These are phyloP conservation scores for Actenoides lindsayi DNA, from an alignment of 2,113 vertebrate genomes.

Conservation along the genomic window DNA sequence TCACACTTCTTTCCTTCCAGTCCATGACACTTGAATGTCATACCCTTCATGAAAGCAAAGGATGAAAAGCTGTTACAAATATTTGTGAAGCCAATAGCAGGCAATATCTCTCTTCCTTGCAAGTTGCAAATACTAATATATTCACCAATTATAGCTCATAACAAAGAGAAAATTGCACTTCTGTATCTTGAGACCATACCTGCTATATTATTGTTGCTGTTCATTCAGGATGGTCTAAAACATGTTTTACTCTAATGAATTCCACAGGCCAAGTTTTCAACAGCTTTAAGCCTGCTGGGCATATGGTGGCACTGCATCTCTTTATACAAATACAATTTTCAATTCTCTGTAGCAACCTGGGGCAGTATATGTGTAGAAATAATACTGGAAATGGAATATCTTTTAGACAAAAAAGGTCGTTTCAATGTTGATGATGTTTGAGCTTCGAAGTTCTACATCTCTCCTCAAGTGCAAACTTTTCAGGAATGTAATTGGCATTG, in stretches of 20 bases:
- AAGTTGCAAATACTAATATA: conserved; percentile 61
- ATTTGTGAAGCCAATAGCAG: conserved; percentile 53
- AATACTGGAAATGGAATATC: conserved; percentile 7
- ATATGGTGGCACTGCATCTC: conserved; percentile 24
- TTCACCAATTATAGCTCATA: conserved; percentile 59
- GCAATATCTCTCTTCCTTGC: not conserved
- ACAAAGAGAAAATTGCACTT: conserved; percentile 59
- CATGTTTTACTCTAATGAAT: conserved; percentile 60
- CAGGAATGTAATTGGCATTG: not conserved
- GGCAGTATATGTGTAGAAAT: conserved; percentile 31
- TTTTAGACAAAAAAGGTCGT: conserved; percentile 34
- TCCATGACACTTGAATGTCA: conserved; percentile 25
- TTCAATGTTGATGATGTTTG: conserved; percentile 28
- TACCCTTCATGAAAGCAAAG: conserved; percentile 1
- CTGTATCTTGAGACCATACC: conserved; percentile 41
- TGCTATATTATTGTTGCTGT: conserved; percentile 54
- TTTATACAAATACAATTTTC: conserved; percentile 18
- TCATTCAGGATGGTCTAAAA: conserved; percentile 48
- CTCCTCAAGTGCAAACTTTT: not conserved
- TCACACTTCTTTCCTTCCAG: conserved; percentile 46
- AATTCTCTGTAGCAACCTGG: conserved; percentile 37
- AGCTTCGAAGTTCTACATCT: not conserved
- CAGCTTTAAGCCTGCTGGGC: conserved; percentile 53
- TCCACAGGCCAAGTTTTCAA: conserved; percentile 58
- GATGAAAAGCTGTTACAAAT: conserved; percentile 5